Percentiles rank a stretch among this genome's conserved stretches.
Conservation (phyloP, 1,140 invertebrate species). For the Hestina assimilis region DNA sequence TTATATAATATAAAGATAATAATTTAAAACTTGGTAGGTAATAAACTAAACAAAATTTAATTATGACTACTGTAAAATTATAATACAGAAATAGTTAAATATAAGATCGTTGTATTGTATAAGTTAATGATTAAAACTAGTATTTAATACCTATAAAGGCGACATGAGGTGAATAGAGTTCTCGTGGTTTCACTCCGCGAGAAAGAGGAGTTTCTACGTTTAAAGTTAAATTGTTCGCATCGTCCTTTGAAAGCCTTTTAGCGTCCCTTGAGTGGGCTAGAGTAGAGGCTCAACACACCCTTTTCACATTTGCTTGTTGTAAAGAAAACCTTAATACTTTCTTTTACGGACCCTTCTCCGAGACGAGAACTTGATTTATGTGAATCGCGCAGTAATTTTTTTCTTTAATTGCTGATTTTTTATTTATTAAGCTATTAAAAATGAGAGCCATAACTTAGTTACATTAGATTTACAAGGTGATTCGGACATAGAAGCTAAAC, state of each 20-base stretch:
- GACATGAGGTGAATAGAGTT: neutral
- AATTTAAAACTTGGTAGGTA: no score
- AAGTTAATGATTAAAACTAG: neutral
- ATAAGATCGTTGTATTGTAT: no score
- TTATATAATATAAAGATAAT: no score
- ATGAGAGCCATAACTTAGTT: neutral
- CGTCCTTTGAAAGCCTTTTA: conserved; percentile 29
- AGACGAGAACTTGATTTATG: neutral
- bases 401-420: neutral
- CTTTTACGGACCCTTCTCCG: conserved; percentile 5
- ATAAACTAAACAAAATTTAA: no score
- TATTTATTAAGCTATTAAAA: no score
- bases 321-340: conserved; percentile 17
- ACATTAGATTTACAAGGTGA: no score
- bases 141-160: neutral
- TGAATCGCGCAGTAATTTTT: neutral
- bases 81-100: no score
- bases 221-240: conserved; percentile 29
- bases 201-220: conserved; percentile 14
- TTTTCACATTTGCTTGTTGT: conserved; percentile 21
- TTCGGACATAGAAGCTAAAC: no score
- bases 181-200: neutral
- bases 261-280: conserved; percentile 15
- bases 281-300: conserved; percentile 18
- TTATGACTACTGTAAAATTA: no score